Conservation (phyloP, 2,888 invertebrate genomes). For the Gerris lacustris region DNA sequence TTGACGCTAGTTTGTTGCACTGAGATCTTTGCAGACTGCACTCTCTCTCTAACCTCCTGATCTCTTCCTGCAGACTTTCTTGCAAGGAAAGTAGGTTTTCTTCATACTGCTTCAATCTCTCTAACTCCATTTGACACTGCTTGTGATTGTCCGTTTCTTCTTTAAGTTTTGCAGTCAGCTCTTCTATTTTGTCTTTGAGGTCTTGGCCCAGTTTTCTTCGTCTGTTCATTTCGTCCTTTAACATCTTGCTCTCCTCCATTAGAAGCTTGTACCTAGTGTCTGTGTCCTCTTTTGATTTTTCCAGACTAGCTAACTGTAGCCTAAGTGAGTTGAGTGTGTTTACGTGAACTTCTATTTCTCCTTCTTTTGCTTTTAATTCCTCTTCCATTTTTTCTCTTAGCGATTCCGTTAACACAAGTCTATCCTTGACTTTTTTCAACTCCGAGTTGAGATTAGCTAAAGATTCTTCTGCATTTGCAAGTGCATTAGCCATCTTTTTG, state of each 20-base stretch:
- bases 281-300: slow-evolving; percentile 12
- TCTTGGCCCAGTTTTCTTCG: slow-evolving; percentile 17
- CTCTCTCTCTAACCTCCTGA: slow-evolving; percentile 20
- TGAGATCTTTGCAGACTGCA: slow-evolving; percentile 17
- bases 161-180: slow-evolving; percentile 16
- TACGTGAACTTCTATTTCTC: neutral
- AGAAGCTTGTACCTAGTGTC: slow-evolving; percentile 8
- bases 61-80: slow-evolving; percentile 13
- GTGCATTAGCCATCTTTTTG: neutral
- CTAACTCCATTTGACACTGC: slow-evolving; percentile 15
- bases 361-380: slow-evolving; percentile 6
- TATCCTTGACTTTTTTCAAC: slow-evolving; percentile 2
- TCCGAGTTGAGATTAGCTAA: neutral
- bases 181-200: slow-evolving; percentile 13
- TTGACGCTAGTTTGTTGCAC: slow-evolving; percentile 20
- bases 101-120: slow-evolving; percentile 4
- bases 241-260: slow-evolving; percentile 10
- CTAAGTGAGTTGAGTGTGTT: slow-evolving; percentile 14
- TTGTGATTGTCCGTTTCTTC: slow-evolving; percentile 8
- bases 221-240: slow-evolving; percentile 19
- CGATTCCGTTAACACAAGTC: too few species aligned
- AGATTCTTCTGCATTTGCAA: neutral
- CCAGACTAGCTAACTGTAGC: slow-evolving; percentile 13
- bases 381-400: slow-evolving; percentile 8
- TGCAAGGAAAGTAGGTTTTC: slow-evolving; percentile 4